These are phyloP conservation scores for Rhogogaster chlorosoma DNA, from an alignment of 2,888 invertebrate genomes.

Conservation along the genomic window DNA sequence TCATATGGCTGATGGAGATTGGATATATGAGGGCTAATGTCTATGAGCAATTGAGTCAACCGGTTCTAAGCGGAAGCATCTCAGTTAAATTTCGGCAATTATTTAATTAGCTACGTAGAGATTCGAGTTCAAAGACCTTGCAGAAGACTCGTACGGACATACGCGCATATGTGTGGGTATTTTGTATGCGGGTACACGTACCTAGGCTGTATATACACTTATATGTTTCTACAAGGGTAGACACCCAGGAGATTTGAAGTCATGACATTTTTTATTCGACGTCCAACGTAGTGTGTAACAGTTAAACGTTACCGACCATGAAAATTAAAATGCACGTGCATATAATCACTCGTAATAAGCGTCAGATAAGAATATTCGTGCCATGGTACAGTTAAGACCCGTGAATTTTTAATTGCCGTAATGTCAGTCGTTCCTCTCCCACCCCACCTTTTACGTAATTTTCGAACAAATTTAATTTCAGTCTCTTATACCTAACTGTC, in stretches of 20 bases:
- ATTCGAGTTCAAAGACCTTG: constrained; percentile 41
- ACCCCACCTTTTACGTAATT: constrained; percentile 57
- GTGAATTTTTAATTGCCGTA: constrained; percentile 55
- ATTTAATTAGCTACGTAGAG: constrained; percentile 37
- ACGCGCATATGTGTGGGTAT: background rate
- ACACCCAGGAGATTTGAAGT: constrained; percentile 27
- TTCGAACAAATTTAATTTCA: constrained; percentile 61
- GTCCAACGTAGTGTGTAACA: background rate
- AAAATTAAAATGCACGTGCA: constrained; percentile 60
- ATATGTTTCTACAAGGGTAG: background rate
- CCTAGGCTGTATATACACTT: background rate
- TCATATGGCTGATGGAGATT: constrained; percentile 25
- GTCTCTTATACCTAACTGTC: constrained; percentile 22
- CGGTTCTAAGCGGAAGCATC: constrained; percentile 15
- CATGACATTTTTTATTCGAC: constrained; percentile 18
- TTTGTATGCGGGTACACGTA: constrained; percentile 31
- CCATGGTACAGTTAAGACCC: constrained; percentile 58
- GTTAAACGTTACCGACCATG: constrained; percentile 48
- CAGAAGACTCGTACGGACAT: constrained; percentile 6
- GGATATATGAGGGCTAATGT: constrained; percentile 13
- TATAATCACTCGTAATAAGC: constrained; percentile 62
- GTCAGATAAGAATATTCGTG: constrained; percentile 56
- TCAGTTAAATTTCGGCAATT: constrained; percentile 36
- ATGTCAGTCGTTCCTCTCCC: constrained; percentile 39
- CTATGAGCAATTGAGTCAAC: constrained; percentile 21